A percentile compares a stretch with the other conserved stretches of the same genome.
phyloP scores from a whole-genome alignment of 1,140 invertebrate species.

The Idris sp. region DNA sequence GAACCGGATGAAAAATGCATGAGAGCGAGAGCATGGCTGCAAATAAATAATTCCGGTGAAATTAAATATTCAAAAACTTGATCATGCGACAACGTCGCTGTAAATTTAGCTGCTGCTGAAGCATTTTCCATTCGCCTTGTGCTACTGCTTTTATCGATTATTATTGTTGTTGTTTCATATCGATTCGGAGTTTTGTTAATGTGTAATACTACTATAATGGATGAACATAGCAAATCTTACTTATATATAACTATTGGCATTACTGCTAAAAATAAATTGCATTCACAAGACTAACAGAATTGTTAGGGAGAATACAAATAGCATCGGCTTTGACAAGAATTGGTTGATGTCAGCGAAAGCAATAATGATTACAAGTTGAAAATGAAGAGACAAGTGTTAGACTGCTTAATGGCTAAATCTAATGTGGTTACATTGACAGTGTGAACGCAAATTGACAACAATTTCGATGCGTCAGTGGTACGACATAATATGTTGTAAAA shows the following conservation, averaged over 20 bases:
- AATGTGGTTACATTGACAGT: slow-evolving; percentile 32
- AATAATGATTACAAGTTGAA: too few species aligned
- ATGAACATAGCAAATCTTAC: too few species aligned
- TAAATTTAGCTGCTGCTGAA: slow-evolving; percentile 33
- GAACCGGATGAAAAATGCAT: slow-evolving; percentile 33
- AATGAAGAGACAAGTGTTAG: too few species aligned
- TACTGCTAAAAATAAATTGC: too few species aligned
- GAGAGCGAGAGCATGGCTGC: slow-evolving; percentile 4
- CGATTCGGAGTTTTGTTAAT: too few species aligned
- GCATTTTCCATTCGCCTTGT: slow-evolving; percentile 47
- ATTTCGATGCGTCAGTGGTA: slow-evolving; percentile 32
- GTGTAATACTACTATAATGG: too few species aligned
- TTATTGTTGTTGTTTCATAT: too few species aligned
- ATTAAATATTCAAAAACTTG: slow-evolving; percentile 37
- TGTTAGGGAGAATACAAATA: too few species aligned
- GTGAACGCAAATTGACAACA: slow-evolving; percentile 38
- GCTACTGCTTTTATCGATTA: slow-evolving; percentile 26
- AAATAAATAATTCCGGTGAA: slow-evolving; percentile 9
- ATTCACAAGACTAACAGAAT: too few species aligned
- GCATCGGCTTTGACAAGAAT: too few species aligned
- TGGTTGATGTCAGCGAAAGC: too few species aligned
- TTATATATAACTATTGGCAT: too few species aligned
- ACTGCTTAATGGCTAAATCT: slow-evolving; percentile 5
- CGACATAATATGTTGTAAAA: slow-evolving; percentile 17
- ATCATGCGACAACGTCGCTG: slow-evolving; percentile 12